Evolutionary conservation across 2,888 invertebrate genomes (phyloP).

Genomic region (Stenurella melanura): DNA sequence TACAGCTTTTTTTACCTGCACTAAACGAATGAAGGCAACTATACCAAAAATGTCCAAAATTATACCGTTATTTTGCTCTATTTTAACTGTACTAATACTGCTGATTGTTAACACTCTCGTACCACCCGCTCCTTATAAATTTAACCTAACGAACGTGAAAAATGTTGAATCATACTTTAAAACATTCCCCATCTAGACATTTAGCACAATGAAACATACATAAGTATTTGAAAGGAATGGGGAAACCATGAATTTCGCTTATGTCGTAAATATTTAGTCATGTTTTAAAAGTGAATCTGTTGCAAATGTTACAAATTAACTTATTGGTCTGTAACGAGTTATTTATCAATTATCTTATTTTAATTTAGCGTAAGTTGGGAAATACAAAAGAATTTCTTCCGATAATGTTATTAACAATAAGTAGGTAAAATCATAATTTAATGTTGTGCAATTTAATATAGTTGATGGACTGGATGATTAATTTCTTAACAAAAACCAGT

Average conservation of each 20-base stretch:
- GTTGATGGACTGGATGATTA: not conserved
- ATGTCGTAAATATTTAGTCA: not conserved
- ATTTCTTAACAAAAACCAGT: not conserved
- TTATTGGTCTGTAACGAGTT: slow-evolving; percentile 3
- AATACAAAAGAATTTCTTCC: not conserved
- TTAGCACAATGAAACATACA: not conserved
- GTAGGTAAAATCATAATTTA: not conserved
- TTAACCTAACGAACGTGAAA: slow-evolving; percentile 2
- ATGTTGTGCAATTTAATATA: not conserved
- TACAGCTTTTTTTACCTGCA: no score
- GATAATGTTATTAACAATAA: not conserved
- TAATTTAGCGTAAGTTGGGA: not conserved
- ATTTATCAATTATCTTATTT: not conserved
- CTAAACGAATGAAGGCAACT: no score
- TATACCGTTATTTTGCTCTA: no score
- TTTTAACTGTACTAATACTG: not conserved
- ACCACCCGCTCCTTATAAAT: not conserved
- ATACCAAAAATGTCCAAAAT: no score
- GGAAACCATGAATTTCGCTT: slow-evolving; percentile 7
- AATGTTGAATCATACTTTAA: slow-evolving; percentile 21
- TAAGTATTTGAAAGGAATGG: not conserved
- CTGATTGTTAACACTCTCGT: slow-evolving; percentile 7
- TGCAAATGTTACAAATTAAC: not conserved
- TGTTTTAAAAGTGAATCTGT: slow-evolving; percentile 1
- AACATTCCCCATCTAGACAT: slow-evolving; percentile 12